These are phyloP conservation scores for Phorcus lineatus DNA, from an alignment of 2,888 invertebrate species.

Conservation along the genomic window DNA sequence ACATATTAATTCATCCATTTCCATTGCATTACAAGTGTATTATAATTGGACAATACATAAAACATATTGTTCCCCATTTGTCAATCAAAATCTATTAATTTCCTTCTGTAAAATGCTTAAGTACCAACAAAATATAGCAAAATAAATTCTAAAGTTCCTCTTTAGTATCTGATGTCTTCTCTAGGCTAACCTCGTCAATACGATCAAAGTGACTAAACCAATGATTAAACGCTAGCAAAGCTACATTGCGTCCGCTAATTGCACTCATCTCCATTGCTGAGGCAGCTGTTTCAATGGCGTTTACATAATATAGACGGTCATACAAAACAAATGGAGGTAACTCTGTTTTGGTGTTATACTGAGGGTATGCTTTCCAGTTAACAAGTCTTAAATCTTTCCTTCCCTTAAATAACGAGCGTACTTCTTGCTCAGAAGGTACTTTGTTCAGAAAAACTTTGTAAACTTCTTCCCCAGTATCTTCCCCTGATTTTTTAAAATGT, in stretches of 20 bases:
- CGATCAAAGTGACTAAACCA: constrained; percentile 65
- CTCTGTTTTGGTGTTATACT: constrained; percentile 65
- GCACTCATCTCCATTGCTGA: constrained; percentile 84
- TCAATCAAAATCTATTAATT: too few relatives aligned
- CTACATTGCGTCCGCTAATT: constrained; percentile 81
- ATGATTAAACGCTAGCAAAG: constrained; percentile 78
- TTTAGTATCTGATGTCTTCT: neutral
- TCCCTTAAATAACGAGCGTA: constrained; percentile 76
- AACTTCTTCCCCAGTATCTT: constrained; percentile 63
- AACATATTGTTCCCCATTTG: too few relatives aligned
- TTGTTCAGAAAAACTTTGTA: constrained; percentile 80
- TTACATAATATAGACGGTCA: constrained; percentile 79
- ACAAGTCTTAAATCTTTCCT: constrained; percentile 58
- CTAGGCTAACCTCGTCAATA: constrained; percentile 56
- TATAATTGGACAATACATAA: too few relatives aligned
- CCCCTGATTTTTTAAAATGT: constrained; percentile 54
- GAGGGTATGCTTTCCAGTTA: constrained; percentile 70
- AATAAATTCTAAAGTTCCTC: neutral
- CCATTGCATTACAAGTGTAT: too few relatives aligned
- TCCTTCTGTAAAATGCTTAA: neutral
- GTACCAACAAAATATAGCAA: neutral
- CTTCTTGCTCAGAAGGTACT: constrained; percentile 73
- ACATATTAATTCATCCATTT: too few relatives aligned
- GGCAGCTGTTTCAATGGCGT: constrained; percentile 82
- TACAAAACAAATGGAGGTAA: constrained; percentile 78